phyloP scores from a whole-genome alignment of 1,140 invertebrate genomes.

The Sitobion miscanthi region DNA sequence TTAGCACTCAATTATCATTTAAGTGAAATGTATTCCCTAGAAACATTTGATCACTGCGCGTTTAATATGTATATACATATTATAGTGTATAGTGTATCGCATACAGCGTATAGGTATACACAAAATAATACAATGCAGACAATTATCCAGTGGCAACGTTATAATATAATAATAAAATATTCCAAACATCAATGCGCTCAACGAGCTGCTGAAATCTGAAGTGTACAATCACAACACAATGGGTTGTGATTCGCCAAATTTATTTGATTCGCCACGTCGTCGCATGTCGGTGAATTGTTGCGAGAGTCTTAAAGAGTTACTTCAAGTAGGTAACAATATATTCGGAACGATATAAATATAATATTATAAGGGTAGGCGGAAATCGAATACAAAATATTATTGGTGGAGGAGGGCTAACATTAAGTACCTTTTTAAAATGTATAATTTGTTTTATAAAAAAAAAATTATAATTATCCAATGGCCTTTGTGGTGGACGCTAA shows the following conservation, averaged over 20 bases:
- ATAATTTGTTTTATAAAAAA: neutral
- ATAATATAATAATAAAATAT: neutral
- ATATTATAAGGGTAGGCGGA: neutral
- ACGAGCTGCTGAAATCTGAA: neutral
- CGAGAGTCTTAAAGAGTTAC: neutral
- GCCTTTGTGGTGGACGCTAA: neutral
- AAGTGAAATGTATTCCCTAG: neutral
- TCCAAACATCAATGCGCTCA: neutral
- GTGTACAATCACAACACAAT: neutral
- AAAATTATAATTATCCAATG: neutral
- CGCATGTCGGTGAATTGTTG: neutral
- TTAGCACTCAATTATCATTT: neutral
- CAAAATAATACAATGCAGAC: neutral
- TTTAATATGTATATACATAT: too few species aligned
- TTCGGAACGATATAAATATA: neutral
- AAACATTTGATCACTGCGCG: neutral
- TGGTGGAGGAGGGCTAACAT: neutral
- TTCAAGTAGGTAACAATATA: neutral
- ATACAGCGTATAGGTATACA: neutral
- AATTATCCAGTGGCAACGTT: neutral
- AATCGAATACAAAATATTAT: neutral
- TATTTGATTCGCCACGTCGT: neutral
- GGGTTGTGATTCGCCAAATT: neutral
- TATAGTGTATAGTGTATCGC: too few species aligned
- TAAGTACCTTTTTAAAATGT: neutral